These are phyloP conservation scores for Platyscapa corneri DNA, from an alignment of 1,140 invertebrate genomes.

Conservation along the genomic window DNA sequence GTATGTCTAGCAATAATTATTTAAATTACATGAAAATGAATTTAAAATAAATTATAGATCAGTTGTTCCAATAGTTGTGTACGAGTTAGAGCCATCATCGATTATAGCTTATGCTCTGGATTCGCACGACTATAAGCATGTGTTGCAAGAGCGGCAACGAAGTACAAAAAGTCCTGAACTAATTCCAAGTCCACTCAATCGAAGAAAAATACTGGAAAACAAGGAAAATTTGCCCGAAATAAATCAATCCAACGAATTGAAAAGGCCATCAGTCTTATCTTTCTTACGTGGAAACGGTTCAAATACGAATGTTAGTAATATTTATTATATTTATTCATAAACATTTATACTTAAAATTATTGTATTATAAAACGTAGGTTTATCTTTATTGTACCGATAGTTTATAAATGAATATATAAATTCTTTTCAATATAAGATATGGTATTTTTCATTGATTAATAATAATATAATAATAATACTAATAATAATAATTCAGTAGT, in stretches of 20 bases:
- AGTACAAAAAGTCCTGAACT: conserved; percentile 62
- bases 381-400: no score
- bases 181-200: conserved; percentile 73
- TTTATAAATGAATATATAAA: no score
- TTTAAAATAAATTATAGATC: conserved; percentile 62
- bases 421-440: no score
- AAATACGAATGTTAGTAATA: conserved; percentile 57
- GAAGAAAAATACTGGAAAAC: conserved; percentile 71
- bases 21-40: no score
- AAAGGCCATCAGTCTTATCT: conserved; percentile 71
- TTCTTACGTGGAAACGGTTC: conserved; percentile 72
- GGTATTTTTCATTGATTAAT: no score
- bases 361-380: not conserved
- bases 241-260: conserved; percentile 68
- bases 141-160: conserved; percentile 74
- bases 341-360: not conserved
- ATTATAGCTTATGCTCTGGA: conserved; percentile 90
- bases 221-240: conserved; percentile 69
- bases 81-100: conserved; percentile 90
- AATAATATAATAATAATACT: no score
- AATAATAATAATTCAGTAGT: no score
- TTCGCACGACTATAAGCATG: conserved; percentile 82
- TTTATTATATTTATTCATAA: no score
- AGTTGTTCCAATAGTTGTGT: conserved; percentile 84
- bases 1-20: no score